Evolutionary conservation across 2,113 vertebrate genomes (phyloP).

Genomic region (Chionomys nivalis): DNA sequence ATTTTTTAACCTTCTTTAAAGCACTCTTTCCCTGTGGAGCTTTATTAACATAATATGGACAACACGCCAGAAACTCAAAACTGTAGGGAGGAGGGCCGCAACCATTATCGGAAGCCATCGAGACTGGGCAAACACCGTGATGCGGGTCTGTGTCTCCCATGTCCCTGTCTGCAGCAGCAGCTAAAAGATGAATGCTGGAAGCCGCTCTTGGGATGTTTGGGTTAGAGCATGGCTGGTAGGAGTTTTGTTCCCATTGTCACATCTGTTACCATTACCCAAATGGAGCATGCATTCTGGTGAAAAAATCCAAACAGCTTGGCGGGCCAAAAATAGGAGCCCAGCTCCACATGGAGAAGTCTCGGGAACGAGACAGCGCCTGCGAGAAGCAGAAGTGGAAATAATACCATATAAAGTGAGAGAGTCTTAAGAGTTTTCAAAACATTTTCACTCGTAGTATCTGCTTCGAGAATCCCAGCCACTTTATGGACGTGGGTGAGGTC

Average conservation of each 20-base stretch:
- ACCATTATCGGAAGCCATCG: conserved; percentile 68
- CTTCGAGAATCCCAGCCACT: conserved; percentile 12
- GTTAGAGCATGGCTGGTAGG: conserved; percentile 56
- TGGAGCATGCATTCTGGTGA: conserved; percentile 68
- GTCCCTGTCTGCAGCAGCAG: neutral
- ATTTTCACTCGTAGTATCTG: neutral
- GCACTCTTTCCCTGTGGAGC: conserved; percentile 76
- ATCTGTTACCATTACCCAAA: conserved; percentile 74
- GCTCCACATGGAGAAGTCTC: conserved; percentile 45
- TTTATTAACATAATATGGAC: conserved; percentile 77
- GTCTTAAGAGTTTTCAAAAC: conserved; percentile 50
- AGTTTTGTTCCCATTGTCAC: conserved; percentile 74
- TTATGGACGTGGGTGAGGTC: neutral
- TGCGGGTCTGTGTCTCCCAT: neutral
- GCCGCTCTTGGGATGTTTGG: conserved; percentile 68
- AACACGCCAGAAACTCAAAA: conserved; percentile 58
- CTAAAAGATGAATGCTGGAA: conserved; percentile 46
- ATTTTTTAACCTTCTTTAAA: conserved; percentile 84
- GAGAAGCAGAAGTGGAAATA: conserved; percentile 58
- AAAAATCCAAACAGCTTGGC: conserved; percentile 70
- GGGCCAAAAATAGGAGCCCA: conserved; percentile 65
- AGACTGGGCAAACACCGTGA: neutral
- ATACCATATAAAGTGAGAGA: neutral
- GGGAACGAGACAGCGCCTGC: conserved; percentile 45
- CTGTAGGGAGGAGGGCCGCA: conserved; percentile 30